phyloP scores from a whole-genome alignment of 2,113 vertebrate genomes.

The Forbesichthys agassizii region DNA sequence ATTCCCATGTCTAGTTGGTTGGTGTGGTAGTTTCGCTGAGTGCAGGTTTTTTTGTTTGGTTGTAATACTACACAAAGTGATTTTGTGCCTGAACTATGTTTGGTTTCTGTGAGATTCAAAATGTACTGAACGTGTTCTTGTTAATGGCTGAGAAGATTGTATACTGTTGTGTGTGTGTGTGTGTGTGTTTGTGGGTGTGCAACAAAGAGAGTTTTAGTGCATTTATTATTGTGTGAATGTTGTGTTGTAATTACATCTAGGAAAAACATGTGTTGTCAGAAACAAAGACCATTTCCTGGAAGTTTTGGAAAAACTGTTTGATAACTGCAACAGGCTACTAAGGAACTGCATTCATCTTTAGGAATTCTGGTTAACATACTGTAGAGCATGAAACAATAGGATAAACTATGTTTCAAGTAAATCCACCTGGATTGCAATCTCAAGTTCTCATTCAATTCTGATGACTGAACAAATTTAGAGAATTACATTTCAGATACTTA shows the following conservation, averaged over 20 bases:
- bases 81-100: conserved; percentile 76
- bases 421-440: conserved; percentile 6
- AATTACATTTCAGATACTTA: background rate
- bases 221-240: conserved; percentile 24
- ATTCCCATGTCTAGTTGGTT: conserved; percentile 76
- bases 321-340: conserved; percentile 72
- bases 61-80: conserved; percentile 71
- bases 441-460: conserved; percentile 5
- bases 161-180: conserved; percentile 19
- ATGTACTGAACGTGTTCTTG: conserved; percentile 42
- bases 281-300: conserved; percentile 55
- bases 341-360: conserved; percentile 76
- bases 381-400: conserved; percentile 3
- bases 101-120: conserved; percentile 66
- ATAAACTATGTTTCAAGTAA: conserved; percentile 10
- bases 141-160: conserved; percentile 35
- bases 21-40: conserved; percentile 78
- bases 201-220: conserved; percentile 17
- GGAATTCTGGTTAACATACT: conserved; percentile 75
- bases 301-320: conserved; percentile 71
- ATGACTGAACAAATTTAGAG: background rate
- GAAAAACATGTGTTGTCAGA: conserved; percentile 9
- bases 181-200: conserved; percentile 16
- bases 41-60: conserved; percentile 70
- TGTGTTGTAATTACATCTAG: conserved; percentile 23